Evolutionary conservation across 2,888 invertebrate genomes (phyloP).

Genomic region (Eristalis intricaria): DNA sequence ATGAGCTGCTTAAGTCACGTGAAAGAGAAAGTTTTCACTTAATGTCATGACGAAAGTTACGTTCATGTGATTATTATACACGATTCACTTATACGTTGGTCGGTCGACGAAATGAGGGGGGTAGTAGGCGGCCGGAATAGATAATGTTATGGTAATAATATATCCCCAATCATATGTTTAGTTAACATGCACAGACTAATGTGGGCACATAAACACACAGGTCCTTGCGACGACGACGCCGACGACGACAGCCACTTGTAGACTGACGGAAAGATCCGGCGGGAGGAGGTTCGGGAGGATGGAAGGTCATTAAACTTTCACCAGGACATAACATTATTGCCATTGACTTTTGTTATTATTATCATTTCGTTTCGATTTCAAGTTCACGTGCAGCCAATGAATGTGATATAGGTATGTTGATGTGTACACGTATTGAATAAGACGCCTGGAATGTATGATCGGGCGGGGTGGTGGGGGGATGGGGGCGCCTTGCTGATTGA

Average conservation of each 20-base stretch:
- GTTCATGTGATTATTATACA: slow-evolving; percentile 72
- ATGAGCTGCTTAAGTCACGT: slow-evolving; percentile 61
- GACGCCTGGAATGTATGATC: background rate
- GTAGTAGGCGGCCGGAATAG: slow-evolving; percentile 50
- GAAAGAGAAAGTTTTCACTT: slow-evolving; percentile 73
- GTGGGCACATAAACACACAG: slow-evolving; percentile 37
- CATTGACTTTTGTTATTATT: slow-evolving; percentile 72
- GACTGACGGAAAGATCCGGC: background rate
- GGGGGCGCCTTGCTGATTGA: background rate
- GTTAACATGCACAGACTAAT: slow-evolving; percentile 67
- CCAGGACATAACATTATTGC: slow-evolving; percentile 71
- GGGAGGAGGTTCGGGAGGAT: background rate
- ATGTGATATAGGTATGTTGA: slow-evolving; percentile 20
- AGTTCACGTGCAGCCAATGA: slow-evolving; percentile 70
- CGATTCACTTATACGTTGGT: slow-evolving; percentile 60
- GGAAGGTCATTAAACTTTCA: slow-evolving; percentile 72
- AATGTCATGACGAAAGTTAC: slow-evolving; percentile 72
- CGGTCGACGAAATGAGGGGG: slow-evolving; percentile 50
- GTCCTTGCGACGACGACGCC: slow-evolving; percentile 7
- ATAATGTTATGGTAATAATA: slow-evolving; percentile 72
- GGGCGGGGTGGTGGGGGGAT: too few species aligned
- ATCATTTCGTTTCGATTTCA: slow-evolving; percentile 71
- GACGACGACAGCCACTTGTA: background rate
- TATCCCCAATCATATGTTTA: slow-evolving; percentile 72
- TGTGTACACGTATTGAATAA: background rate